Evolutionary conservation across 2,797 vertebrate species (phyloP).

Genomic region (Octomys mimax): DNA sequence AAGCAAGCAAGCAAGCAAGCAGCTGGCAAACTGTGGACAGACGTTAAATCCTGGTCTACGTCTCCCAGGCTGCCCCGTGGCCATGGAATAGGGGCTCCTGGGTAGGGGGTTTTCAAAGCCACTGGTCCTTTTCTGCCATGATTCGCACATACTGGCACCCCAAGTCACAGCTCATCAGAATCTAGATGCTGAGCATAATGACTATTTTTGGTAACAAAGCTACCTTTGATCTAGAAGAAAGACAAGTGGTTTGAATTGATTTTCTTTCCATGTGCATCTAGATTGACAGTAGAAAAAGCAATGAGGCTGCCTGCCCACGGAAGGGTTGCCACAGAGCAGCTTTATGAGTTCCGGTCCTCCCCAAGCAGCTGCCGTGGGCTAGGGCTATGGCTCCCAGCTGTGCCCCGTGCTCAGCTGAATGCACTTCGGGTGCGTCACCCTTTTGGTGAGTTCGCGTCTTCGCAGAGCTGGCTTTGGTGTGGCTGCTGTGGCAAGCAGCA

Average conservation of each 20-base stretch:
- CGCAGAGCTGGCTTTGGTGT: neutral
- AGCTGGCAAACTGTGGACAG: conserved; percentile 49
- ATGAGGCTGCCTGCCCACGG: neutral
- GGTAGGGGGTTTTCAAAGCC: neutral
- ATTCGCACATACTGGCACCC: neutral
- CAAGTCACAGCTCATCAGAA: neutral
- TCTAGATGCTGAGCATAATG: neutral
- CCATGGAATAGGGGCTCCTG: neutral
- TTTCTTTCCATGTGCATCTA: conserved; percentile 11
- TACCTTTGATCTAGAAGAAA: neutral
- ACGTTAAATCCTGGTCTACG: conserved; percentile 52
- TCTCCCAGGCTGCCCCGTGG: neutral
- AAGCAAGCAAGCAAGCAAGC: neutral
- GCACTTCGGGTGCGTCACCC: neutral
- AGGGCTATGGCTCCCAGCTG: neutral
- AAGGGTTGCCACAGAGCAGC: conserved; percentile 12
- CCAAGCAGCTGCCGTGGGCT: neutral
- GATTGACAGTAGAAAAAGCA: neutral
- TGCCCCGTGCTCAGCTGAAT: neutral
- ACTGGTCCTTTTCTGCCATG: neutral
- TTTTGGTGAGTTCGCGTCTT: neutral
- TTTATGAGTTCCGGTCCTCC: neutral
- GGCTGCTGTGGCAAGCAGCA: neutral
- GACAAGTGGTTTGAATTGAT: neutral
- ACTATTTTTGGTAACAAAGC: conserved; percentile 36